These are phyloP conservation scores for Parus major DNA, from an alignment of 2,113 vertebrate species.

Conservation along the genomic window DNA sequence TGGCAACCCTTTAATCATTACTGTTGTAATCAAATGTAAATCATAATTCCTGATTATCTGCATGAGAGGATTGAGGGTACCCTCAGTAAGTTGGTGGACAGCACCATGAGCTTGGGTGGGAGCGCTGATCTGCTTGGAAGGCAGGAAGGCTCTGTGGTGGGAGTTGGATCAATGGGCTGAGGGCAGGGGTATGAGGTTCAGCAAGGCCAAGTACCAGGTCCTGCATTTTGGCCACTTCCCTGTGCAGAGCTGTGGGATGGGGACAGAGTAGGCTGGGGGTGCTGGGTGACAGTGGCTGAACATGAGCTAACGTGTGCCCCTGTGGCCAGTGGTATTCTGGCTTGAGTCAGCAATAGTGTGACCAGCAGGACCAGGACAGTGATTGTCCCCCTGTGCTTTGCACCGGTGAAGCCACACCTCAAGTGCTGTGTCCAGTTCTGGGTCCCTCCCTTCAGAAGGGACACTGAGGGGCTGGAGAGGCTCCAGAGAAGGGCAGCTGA, in stretches of 20 bases:
- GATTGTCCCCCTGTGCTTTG: no score
- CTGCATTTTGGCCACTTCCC: not conserved
- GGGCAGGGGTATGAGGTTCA: not conserved
- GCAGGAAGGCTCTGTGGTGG: not conserved
- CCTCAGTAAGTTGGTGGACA: not conserved
- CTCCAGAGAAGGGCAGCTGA: rapidly evolving
- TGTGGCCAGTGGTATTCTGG: not conserved
- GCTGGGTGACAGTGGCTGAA: not conserved
- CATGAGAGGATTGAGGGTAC: not conserved
- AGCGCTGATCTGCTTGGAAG: not conserved
- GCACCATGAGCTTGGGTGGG: not conserved
- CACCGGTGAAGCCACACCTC: not conserved
- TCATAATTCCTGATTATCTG: not conserved
- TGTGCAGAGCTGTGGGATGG: not conserved
- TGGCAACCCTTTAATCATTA: not conserved
- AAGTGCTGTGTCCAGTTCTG: not conserved
- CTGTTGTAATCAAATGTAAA: not conserved
- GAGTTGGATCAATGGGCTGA: not conserved
- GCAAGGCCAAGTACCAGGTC: not conserved
- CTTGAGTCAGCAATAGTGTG: not conserved
- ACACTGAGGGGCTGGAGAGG: not conserved
- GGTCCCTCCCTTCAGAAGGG: not conserved
- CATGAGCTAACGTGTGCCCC: not conserved
- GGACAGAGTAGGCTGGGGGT: not conserved
- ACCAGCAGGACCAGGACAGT: not conserved